These are phyloP conservation scores for Atopsyche davidsoni DNA, from an alignment of 1,140 invertebrate species.

Conservation along the genomic window DNA sequence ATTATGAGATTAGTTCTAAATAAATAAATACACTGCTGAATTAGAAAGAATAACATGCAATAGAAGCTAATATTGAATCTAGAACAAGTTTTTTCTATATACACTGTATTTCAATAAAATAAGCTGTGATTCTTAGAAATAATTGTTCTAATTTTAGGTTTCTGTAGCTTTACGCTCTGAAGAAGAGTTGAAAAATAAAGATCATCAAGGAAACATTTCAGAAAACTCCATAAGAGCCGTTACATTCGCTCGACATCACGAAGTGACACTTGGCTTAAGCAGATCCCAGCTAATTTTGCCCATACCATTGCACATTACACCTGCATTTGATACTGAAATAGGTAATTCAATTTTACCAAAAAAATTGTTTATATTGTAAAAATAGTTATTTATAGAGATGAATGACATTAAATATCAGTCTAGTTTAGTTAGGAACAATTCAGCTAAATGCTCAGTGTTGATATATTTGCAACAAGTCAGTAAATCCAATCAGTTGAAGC, in stretches of 20 bases:
- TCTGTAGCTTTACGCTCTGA: constrained; percentile 86
- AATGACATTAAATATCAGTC: not conserved
- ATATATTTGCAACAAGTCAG: constrained; percentile 25
- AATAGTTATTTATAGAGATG: constrained; percentile 1
- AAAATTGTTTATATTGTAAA: not conserved
- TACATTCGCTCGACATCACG: constrained; percentile 80
- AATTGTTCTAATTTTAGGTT: constrained; percentile 53
- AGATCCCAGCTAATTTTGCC: constrained; percentile 87
- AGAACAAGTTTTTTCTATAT: too few relatives aligned
- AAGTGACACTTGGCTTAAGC: constrained; percentile 81
- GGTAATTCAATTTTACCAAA: constrained; percentile 48
- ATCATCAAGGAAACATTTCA: constrained; percentile 41
- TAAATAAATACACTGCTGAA: too few relatives aligned
- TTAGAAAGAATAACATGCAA: too few relatives aligned
- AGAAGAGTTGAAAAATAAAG: constrained; percentile 59
- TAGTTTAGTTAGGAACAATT: too few relatives aligned
- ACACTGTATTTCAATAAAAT: too few relatives aligned
- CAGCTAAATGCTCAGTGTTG: too few relatives aligned
- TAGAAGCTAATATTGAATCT: too few relatives aligned
- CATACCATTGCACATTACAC: constrained; percentile 89
- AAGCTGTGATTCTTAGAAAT: too few relatives aligned
- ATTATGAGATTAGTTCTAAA: too few relatives aligned
- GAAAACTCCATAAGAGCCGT: constrained; percentile 39
- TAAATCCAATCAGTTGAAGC: too few relatives aligned
- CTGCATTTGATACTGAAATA: constrained; percentile 82